Conservation (phyloP, 2,888 invertebrate genomes). For the Zaprionus obscuricornis region DNA sequence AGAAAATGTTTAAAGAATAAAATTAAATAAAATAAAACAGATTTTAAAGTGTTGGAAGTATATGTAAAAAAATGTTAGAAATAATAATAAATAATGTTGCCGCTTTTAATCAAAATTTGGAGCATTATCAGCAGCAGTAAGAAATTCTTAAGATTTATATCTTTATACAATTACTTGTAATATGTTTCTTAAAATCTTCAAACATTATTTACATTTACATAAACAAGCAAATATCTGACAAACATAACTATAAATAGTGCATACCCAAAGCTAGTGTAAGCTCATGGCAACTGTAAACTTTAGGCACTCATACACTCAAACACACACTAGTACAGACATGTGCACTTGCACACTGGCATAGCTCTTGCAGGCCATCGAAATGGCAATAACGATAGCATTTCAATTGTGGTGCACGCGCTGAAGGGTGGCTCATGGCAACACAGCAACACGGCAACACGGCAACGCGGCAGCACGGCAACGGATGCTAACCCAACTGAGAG, state of each 20-base stretch:
- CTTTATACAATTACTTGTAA: too few relatives aligned
- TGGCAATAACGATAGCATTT: constrained; percentile 68
- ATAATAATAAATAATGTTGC: too few relatives aligned
- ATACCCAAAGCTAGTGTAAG: constrained; percentile 6
- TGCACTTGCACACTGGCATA: not conserved
- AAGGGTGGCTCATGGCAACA: constrained; percentile 15
- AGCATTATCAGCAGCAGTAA: too few relatives aligned
- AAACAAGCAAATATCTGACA: too few relatives aligned
- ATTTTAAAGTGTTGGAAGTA: too few relatives aligned
- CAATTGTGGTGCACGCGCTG: constrained; percentile 52
- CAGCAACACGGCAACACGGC: not conserved
- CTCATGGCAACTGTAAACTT: constrained; percentile 6
- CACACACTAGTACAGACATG: not conserved
- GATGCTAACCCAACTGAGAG: constrained; percentile 12
- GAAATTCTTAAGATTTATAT: too few relatives aligned
- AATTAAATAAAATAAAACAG: too few relatives aligned
- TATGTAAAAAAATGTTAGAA: too few relatives aligned
- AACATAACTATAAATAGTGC: not conserved
- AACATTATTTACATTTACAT: too few relatives aligned
- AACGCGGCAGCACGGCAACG: not conserved
- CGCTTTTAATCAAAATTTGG: too few relatives aligned
- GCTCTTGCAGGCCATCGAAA: constrained; percentile 46
- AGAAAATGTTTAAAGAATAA: too few relatives aligned
- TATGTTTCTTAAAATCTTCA: too few relatives aligned
- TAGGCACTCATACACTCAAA: not conserved